phyloP scores from a whole-genome alignment of 2,113 vertebrate genomes.

The Chlorocebus sabaeus region DNA sequence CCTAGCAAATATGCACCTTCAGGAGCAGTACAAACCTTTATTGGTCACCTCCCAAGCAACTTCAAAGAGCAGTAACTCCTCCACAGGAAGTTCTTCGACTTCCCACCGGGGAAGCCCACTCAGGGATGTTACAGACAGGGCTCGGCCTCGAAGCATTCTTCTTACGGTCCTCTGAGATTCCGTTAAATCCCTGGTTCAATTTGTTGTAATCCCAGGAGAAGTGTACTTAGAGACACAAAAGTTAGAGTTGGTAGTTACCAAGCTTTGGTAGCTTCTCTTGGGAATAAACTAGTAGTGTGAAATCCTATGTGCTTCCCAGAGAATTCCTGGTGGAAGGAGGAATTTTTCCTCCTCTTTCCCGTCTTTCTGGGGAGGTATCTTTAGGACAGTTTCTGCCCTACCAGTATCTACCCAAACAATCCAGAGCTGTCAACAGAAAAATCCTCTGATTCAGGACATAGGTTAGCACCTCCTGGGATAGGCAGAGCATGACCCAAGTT shows the following conservation, averaged over 20 bases:
- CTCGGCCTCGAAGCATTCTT: constrained; percentile 91
- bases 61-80: constrained; percentile 94
- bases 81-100: constrained; percentile 89
- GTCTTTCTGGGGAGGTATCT: constrained; percentile 3
- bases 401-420: neutral
- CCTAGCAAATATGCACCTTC: neutral
- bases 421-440: neutral
- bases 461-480: constrained; percentile 31
- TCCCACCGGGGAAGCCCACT: constrained; percentile 92
- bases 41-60: constrained; percentile 97
- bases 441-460: neutral
- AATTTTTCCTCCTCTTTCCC: neutral
- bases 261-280: constrained; percentile 63
- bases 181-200: neutral
- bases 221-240: neutral
- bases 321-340: constrained; percentile 25
- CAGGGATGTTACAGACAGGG: constrained; percentile 93
- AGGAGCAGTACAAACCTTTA: constrained; percentile 88
- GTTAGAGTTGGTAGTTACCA: constrained; percentile 57
- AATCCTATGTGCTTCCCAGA: constrained; percentile 67
- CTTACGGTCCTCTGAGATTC: neutral
- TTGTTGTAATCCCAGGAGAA: neutral
- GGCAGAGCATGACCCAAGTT: constrained; percentile 47
- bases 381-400: neutral
- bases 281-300: constrained; percentile 69